Percentiles rank a stretch among this genome's conserved stretches.
Conservation (phyloP, 2,113 vertebrate species). For the Gopherus evgoodei region DNA sequence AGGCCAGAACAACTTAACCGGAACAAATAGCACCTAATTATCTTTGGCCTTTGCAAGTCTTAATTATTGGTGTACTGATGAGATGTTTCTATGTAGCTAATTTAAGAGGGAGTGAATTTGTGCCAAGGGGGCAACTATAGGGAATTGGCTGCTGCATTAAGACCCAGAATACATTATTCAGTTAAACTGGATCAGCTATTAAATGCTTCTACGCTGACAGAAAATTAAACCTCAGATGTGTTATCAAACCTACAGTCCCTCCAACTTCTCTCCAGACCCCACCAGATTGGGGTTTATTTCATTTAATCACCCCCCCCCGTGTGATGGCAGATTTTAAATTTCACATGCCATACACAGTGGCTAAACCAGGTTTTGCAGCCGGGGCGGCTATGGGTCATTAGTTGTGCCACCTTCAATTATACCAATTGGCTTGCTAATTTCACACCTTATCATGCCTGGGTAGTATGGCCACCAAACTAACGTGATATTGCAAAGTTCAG, state of each 20-base stretch:
- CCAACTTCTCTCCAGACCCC: background rate
- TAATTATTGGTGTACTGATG: background rate
- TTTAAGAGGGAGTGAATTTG: background rate
- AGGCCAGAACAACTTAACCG: background rate
- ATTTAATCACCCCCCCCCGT: background rate
- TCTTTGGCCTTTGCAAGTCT: background rate
- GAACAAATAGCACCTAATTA: accelerated
- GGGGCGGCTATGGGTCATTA: no score
- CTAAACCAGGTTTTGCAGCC: background rate
- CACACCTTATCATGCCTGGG: background rate
- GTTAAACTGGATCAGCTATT: background rate
- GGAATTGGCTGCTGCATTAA: background rate
- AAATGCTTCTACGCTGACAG: background rate
- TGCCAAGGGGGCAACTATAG: background rate
- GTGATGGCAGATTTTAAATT: background rate
- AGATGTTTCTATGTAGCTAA: background rate
- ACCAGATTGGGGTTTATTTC: background rate
- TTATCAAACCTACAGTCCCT: accelerated
- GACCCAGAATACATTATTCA: background rate
- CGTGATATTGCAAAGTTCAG: background rate
- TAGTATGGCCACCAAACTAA: background rate
- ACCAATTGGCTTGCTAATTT: background rate
- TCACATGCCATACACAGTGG: background rate
- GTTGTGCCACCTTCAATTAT: no score
- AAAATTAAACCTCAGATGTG: background rate